Percentiles rank a stretch among this genome's conserved stretches.
Evolutionary conservation across 2,888 invertebrate genomes (phyloP).

Genomic region (Fissipunctia ypsillon): DNA sequence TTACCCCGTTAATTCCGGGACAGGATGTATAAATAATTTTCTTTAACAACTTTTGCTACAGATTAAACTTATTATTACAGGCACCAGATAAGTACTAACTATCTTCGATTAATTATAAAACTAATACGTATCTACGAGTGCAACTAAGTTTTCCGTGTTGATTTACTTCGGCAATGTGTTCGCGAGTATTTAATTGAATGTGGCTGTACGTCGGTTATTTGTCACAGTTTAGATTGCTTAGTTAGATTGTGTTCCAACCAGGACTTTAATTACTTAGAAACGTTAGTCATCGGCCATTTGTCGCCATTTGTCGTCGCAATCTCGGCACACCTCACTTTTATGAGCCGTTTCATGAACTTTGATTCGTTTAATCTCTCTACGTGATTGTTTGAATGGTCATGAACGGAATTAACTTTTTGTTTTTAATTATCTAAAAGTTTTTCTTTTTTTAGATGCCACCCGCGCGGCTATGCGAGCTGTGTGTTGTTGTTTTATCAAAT

Average conservation of each 20-base stretch:
- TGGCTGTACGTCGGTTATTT: conserved; percentile 61
- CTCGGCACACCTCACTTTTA: conserved; percentile 67
- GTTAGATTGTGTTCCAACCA: conserved; percentile 68
- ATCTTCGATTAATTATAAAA: conserved; percentile 26
- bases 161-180: conserved; percentile 41
- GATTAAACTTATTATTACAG: not conserved
- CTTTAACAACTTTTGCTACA: not conserved
- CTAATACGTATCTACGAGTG: conserved; percentile 10
- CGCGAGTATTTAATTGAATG: conserved; percentile 67
- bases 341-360: conserved; percentile 60
- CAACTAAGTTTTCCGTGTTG: conserved; percentile 32
- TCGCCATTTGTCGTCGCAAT: conserved; percentile 58
- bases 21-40: no score
- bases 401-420: conserved; percentile 12
- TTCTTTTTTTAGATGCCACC: conserved; percentile 3
- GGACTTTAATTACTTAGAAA: conserved; percentile 79
- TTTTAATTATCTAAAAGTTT: conserved; percentile 36
- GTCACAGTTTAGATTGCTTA: conserved; percentile 75
- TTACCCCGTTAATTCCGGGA: no score
- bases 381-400: conserved; percentile 43
- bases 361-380: conserved; percentile 63
- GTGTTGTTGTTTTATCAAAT: not conserved
- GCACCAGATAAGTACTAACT: not conserved
- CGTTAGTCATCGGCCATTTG: conserved; percentile 67
- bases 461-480: not conserved